Conservation (phyloP, 1,140 invertebrate species). For the Drosophila repletoides region DNA sequence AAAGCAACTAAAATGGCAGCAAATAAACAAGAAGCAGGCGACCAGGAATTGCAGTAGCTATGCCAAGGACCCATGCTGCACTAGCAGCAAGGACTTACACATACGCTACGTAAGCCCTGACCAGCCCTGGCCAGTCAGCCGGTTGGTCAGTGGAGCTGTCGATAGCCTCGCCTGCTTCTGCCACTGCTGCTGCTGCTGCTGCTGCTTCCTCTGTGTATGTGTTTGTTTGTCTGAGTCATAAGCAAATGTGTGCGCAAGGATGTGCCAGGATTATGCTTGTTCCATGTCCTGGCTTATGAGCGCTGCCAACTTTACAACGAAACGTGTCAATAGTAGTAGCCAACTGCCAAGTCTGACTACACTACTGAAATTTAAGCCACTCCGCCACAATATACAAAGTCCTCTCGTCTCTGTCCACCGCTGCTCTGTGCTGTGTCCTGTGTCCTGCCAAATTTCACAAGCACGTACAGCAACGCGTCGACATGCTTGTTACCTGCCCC, state of each 20-base stretch:
- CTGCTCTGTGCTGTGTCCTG: no score
- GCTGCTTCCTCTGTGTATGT: slow-evolving; percentile 17
- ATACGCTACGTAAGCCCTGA: slow-evolving; percentile 65
- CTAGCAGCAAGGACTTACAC: slow-evolving; percentile 49
- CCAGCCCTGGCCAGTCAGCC: no score
- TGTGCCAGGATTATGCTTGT: slow-evolving; percentile 69
- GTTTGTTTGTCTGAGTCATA: slow-evolving; percentile 51
- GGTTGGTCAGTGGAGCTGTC: slow-evolving; percentile 62
- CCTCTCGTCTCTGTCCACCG: no score
- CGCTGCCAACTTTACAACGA: slow-evolving; percentile 69
- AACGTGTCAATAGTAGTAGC: slow-evolving; percentile 75
- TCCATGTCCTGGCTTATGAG: slow-evolving; percentile 69
- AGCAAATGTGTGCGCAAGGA: slow-evolving; percentile 72
- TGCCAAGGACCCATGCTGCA: background rate
- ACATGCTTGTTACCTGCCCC: slow-evolving; percentile 64
- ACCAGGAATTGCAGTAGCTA: background rate
- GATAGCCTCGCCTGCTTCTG: slow-evolving; percentile 35
- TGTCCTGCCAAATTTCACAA: slow-evolving; percentile 37
- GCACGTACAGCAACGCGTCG: slow-evolving; percentile 63
- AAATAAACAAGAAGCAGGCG: slow-evolving; percentile 66
- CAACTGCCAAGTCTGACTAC: slow-evolving; percentile 40
- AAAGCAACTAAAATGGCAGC: slow-evolving; percentile 75
- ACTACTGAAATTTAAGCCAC: slow-evolving; percentile 64
- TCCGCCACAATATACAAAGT: slow-evolving; percentile 9
- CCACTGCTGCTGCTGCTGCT: slow-evolving; percentile 7